These are phyloP conservation scores for Zaprionus inermis DNA, from an alignment of 1,140 invertebrate genomes.

Conservation along the genomic window DNA sequence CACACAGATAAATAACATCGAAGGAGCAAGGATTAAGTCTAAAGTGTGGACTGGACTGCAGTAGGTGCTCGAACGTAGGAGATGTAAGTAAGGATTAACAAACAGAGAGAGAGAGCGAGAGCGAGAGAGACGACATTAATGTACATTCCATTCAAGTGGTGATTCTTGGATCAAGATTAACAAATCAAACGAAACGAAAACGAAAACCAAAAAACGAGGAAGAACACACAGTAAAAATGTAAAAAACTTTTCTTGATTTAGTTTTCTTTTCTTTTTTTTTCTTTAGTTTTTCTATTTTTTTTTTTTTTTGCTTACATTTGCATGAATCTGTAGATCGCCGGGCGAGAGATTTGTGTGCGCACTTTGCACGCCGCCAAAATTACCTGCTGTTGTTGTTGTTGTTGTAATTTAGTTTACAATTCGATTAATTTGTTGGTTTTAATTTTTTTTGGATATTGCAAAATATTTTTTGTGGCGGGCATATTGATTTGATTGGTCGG, in stretches of 20 bases:
- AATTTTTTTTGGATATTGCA: slow-evolving; percentile 26
- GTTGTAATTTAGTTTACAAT: slow-evolving; percentile 37
- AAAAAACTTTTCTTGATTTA: slow-evolving; percentile 37
- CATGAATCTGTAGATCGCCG: slow-evolving; percentile 84
- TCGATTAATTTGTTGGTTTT: slow-evolving; percentile 34
- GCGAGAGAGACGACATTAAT: slow-evolving; percentile 59
- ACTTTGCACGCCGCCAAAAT: slow-evolving; percentile 78
- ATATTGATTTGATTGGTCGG: slow-evolving; percentile 33
- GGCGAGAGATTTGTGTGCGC: slow-evolving; percentile 76
- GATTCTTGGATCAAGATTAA: slow-evolving; percentile 8
- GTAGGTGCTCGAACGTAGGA: slow-evolving; percentile 57
- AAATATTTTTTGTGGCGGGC: slow-evolving; percentile 66
- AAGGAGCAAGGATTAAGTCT: slow-evolving; percentile 44
- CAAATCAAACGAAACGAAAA: slow-evolving; percentile 42
- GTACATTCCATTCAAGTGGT: slow-evolving; percentile 52
- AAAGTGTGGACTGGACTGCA: slow-evolving; percentile 36
- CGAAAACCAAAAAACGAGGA: slow-evolving; percentile 37
- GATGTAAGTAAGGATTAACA: slow-evolving; percentile 51
- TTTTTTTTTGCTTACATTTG: slow-evolving; percentile 80
- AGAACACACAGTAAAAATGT: slow-evolving; percentile 61
- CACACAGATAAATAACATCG: slow-evolving; percentile 30
- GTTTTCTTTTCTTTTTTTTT: slow-evolving; percentile 37
- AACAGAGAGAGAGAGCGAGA: not conserved
- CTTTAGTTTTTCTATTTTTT: slow-evolving; percentile 33
- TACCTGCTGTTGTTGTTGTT: slow-evolving; percentile 74